Base-by-base conservation (phyloP, 92 coral and sea anemone genomes). In the Metridium senile region DNA sequence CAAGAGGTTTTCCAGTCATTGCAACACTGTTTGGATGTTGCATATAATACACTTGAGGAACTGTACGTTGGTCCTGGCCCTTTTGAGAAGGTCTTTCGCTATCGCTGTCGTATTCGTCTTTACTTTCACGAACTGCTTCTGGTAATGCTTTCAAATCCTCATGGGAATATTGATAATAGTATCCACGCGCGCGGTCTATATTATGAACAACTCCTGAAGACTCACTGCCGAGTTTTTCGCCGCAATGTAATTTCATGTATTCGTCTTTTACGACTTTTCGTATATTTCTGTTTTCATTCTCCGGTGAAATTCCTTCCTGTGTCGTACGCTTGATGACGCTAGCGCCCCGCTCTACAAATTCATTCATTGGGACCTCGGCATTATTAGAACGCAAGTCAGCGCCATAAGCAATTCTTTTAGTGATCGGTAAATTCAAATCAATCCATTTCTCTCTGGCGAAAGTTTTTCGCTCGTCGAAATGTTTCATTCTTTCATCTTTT, bases 311-410 rank as follows among this genome's bases (percentile, higher is more conserved):
- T 6, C 49, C 49, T 81, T 83, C 87, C 61, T 84, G 87, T 70
- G 83, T 84, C 26, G 86, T 65, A 31, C 89, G 76, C 35, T 79
- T 90, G n/a, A 81, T 91, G 28, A 91, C 90, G 35, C 87, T 88
- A 34, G 89, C 83, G 20, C 85, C 88, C 32, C 97, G 87, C 27
- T 85, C 90, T 74, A 56, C 80, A 71, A 87, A 73, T 28, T 81
- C 85, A 32, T 59, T 46, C 30, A 21, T 30, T 33, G 78, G 85
- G 11, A 71, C 78, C 57, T 81, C 85, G 18, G 85, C 85, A 20
- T 43, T 79, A 68, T 83, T 34, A 4, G 72, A 70, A 47, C 81
- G 77, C 53, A 39, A 66, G 0, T 59, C 78, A 32, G 45, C 30
- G 1, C 77, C 68, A 59, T 77, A 73, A 57, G 32, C 56, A 43